Conservation (phyloP, 1,140 invertebrate species). For the Halesus radiatus region DNA sequence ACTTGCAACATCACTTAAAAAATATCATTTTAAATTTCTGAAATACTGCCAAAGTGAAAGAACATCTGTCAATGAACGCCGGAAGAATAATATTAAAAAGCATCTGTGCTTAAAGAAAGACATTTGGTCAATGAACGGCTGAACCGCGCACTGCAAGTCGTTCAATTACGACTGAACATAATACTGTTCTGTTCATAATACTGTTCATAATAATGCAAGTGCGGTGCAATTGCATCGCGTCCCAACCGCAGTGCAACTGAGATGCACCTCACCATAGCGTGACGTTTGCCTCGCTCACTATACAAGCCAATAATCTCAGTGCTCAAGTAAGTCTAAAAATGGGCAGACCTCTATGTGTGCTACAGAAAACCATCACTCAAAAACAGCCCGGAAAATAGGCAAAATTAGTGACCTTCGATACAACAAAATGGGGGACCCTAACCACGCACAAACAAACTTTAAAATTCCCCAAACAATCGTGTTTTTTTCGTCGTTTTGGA, state of each 20-base stretch:
- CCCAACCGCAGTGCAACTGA: constrained; percentile 32
- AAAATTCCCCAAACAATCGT: background rate
- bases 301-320: constrained; percentile 55
- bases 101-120: too few relatives aligned
- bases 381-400: constrained; percentile 43
- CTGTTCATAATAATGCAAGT: background rate
- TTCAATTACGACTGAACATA: too few relatives aligned
- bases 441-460: background rate
- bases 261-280: constrained; percentile 49
- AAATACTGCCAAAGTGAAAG: too few relatives aligned
- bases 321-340: constrained; percentile 52
- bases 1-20: too few relatives aligned
- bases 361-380: constrained; percentile 50
- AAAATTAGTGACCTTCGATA: constrained; percentile 5
- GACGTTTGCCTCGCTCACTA: constrained; percentile 47
- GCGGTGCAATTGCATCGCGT: background rate
- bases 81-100: too few relatives aligned
- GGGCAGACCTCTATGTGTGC: constrained; percentile 54
- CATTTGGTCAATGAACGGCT: too few relatives aligned
- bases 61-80: too few relatives aligned
- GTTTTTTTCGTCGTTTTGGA: background rate
- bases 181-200: too few relatives aligned
- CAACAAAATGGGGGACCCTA: constrained; percentile 13
- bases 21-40: too few relatives aligned
- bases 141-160: background rate